A percentile compares a stretch with the other conserved stretches of the same genome.
Evolutionary conservation across 2,113 vertebrate species (phyloP).

Genomic region (Porphyrio hochstetteri): DNA sequence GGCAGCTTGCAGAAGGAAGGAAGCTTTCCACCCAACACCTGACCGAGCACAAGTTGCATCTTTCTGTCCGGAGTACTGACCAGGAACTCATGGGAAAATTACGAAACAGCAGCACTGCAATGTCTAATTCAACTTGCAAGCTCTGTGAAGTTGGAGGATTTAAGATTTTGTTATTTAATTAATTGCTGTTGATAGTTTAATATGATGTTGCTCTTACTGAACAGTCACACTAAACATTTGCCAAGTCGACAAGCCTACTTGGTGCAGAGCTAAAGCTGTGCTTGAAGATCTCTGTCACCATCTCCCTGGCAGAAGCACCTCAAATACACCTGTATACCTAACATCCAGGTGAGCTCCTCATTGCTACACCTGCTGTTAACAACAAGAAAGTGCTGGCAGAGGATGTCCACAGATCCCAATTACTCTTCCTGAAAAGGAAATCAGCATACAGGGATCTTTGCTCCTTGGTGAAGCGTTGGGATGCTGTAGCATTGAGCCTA

Average conservation of each 20-base stretch:
- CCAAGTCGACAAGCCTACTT: background rate
- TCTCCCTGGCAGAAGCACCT: background rate
- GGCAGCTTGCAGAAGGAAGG: background rate
- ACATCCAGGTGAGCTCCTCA: background rate
- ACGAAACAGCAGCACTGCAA: background rate
- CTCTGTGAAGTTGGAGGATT: no score
- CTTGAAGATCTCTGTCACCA: background rate
- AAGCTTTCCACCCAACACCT: background rate
- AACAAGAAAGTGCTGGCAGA: background rate
- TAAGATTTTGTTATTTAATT: background rate
- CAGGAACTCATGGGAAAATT: background rate
- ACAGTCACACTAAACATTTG: background rate
- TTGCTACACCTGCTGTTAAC: background rate
- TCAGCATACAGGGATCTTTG: background rate
- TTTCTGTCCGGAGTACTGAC: background rate
- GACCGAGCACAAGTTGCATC: background rate
- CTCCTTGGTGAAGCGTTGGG: background rate
- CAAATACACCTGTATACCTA: accelerated
- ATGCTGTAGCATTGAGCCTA: background rate
- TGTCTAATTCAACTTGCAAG: background rate
- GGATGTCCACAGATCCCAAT: background rate
- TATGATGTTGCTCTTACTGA: background rate
- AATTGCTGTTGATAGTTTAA: background rate
- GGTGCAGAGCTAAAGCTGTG: background rate
- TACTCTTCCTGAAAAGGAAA: background rate